Base-by-base conservation (phyloP, 92 coral and sea anemone genomes). In the Scolanthus callimorphus region DNA sequence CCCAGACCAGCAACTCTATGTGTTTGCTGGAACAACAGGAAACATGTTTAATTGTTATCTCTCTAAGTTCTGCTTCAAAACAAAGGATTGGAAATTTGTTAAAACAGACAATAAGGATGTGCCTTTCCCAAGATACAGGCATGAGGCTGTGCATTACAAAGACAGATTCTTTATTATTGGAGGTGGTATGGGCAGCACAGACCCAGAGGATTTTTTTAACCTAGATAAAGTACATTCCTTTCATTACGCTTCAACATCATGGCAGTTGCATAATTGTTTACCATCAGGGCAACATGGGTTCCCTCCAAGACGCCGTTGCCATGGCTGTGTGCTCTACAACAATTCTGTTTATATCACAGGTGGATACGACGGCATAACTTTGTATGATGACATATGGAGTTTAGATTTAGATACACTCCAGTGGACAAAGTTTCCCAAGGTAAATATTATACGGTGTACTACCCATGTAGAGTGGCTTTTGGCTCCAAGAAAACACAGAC, bases 21-120 rank as follows among this genome's bases (percentile, higher is more conserved):
- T 94, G 4, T 94, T 94, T 50, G 92, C 94, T 8, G 99, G 99
- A 3, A 94, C 99, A 24, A 84, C 89, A 31, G 99, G 99, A 12
- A 69, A 67, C 31, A 77, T 70, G 67, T 94, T 89, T 26, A 77
- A 84, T 67, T 80, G 84, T 6, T 73, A 70, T 25, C 63, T 94
- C 38, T 74, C 77, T 62, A 79, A 82, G 24, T 77, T 89, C 38
- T 67, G 61, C 65, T 75, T 94, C 12, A 8, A 57, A 1, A 67
- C 76, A 2, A 74, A 66, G n/a, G 69, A 58, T 17, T 94, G 99
- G 99, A 77, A 78, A 22, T 76, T 55, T 46, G 39, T 89, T 9
- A 60, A 39, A 19, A 45, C 79, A 23, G 65, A 68, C 1, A 62
- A 71, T 2, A 59, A 69, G 1, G 91, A 91, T 2, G 25, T 66